Conservation (phyloP, 2,888 invertebrate species). For the Lacanobia wlatinum region DNA sequence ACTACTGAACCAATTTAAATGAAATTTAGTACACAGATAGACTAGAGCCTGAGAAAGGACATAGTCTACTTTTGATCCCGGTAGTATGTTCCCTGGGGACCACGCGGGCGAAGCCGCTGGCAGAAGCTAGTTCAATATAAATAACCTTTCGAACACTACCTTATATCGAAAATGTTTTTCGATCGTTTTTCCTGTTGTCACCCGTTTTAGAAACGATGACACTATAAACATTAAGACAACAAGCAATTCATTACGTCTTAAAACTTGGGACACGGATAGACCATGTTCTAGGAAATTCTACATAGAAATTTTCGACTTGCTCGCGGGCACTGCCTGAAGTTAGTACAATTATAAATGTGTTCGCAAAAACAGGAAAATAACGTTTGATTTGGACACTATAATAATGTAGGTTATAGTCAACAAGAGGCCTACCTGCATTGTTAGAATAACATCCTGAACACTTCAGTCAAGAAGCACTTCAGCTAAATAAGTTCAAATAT, state of each 20-base stretch:
- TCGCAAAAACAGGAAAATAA: conserved; percentile 2
- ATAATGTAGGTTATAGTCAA: not conserved
- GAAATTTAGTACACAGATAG: too few relatives aligned
- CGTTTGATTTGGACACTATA: not conserved
- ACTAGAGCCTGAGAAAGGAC: too few relatives aligned
- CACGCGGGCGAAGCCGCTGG: too few relatives aligned
- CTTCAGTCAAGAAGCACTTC: conserved; percentile 15
- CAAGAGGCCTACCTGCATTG: not conserved
- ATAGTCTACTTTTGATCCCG: too few relatives aligned
- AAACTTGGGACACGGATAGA: too few relatives aligned
- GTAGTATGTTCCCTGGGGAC: too few relatives aligned
- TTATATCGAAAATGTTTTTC: not conserved
- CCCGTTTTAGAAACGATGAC: conserved; percentile 1
- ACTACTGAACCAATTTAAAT: too few relatives aligned
- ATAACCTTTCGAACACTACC: too few relatives aligned
- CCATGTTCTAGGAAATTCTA: too few relatives aligned
- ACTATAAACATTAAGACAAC: not conserved
- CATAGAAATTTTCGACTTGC: too few relatives aligned
- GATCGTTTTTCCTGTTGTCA: not conserved
- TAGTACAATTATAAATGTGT: not conserved
- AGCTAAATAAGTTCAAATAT: conserved; percentile 1
- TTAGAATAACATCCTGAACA: conserved; percentile 2
- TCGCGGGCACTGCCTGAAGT: too few relatives aligned
- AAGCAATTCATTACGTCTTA: not conserved
- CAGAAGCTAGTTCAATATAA: too few relatives aligned